Base-by-base conservation (phyloP, 2,113 vertebrate genomes). In the Muntiacus muntjak region DNA sequence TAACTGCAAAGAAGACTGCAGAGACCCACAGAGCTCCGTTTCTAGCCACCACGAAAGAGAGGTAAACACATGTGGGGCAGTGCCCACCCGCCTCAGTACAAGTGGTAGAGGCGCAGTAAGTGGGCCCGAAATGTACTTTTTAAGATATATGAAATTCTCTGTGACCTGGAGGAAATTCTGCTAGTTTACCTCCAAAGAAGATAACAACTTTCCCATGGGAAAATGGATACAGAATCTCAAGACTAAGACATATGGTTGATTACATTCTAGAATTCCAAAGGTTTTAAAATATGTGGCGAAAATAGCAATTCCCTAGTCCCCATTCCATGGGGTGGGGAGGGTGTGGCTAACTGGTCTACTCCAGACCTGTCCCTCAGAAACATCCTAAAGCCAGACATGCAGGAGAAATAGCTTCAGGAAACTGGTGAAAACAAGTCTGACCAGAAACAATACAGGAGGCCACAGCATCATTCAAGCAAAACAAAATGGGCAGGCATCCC, bases 41-140 rank as follows among this genome's bases (percentile, higher is more conserved):
- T 36, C 17, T 2, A 11, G 8, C 64, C 17, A 9, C 8, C 43
- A 10, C 30, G 19, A 15, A 16, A 25, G 19, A 55, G 30, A 17
- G 26, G 50, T 0, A 7, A 1, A 6, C 36, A 1, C 62, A 21
- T 1, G 2, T 7, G 26, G n/a, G 36, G n/a, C 43, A 1, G 47
- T 0, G 10, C 7, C 2, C 62, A 17, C 78, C 50, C 8, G 64
- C 28, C 40, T 57, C 13, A 2, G 30, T 23, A 3, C 10, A 17
- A 3, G 74, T 2, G 0, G 40, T 0, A 43, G 6, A n/a, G 14
- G 4, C 55, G 26, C 21, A 33, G 21, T 9, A 12, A 3, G 55
- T 3, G 26, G 87, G 55, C n/a, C 87, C 15, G 52, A 43, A 36
- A 8, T 5, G 30, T 15, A 9, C 33, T 55, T 50, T 71, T 79